Base-by-base conservation (phyloP, 1,140 invertebrate genomes). In the Spodoptera litura region DNA sequence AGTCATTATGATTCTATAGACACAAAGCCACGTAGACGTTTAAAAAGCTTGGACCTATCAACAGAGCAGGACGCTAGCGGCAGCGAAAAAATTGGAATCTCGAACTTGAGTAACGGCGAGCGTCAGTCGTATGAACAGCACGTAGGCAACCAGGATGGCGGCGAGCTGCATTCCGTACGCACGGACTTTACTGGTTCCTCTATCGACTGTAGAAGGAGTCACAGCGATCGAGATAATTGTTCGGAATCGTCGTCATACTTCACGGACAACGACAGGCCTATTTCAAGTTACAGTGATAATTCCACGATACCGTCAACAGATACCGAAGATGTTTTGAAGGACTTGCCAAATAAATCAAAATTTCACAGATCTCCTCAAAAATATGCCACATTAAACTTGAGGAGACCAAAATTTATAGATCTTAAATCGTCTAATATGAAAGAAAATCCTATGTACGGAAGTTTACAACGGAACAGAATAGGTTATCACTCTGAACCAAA, bases 401-500 rank as follows among this genome's bases (percentile, higher is more conserved):
- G 94, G 62, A 87, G 94, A 76, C 94, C 94, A 13, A 95, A 95
- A 83, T 94, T 94, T 84, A 94, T 95, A 80, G 94, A 95, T 81
- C 79, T 95, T 59, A 95, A 94, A 81, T 82, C 88, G 8, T 73
- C 87, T 11, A 80, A 78, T 52, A 66, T 83, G 25, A 86, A 84
- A 71, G 94, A 95, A 55, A 91, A 88, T 80, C 89, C 88, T 4
- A 92, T 93, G 80, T 95, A 93, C 68, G 93, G 92, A 61, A 95
- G 92, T 79, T 84, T 95, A 49, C 89, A 93, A 78, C 87, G 94
- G 78, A 92, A 92, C 78, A 94, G 89, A 88, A 88, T 94, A 20
- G 94, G 93, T 25, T 94, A 95, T 83, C 89, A 94, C 84, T 95
- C 94, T 11, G 94, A 95, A 88, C 94, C 94, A 20, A 95, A 92